Evolutionary conservation across 2,888 invertebrate species (phyloP).

Genomic region (Pyrrhosoma nymphula): DNA sequence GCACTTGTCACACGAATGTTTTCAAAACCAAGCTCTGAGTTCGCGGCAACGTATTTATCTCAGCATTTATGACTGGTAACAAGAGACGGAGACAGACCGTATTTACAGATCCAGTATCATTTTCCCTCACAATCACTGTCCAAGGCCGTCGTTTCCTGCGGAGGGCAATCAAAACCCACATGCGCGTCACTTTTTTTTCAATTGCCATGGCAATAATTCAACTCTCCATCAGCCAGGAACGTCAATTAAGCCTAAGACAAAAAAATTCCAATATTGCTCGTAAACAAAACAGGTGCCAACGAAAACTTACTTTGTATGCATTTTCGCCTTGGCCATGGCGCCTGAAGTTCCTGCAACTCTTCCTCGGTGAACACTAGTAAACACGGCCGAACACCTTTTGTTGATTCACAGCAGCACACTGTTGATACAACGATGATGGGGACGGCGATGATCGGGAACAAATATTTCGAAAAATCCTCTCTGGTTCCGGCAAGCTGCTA

Average conservation of each 20-base stretch:
- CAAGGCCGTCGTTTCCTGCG: not conserved
- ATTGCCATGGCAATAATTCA: not conserved
- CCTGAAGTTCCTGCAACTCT: not conserved
- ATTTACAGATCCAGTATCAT: not conserved
- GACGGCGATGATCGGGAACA: not conserved
- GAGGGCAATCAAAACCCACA: not conserved
- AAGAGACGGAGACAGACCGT: not conserved
- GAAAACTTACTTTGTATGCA: conserved; percentile 29
- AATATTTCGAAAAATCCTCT: not conserved
- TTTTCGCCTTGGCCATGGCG: conserved; percentile 39
- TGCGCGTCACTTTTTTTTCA: not conserved
- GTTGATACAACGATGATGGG: not conserved
- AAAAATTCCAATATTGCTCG: not conserved
- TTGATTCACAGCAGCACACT: not conserved
- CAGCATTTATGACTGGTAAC: no score
- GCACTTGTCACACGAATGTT: no score
- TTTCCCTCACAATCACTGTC: not conserved
- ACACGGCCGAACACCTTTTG: not conserved
- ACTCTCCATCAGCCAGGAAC: not conserved
- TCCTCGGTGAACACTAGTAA: not conserved
- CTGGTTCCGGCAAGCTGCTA: not conserved
- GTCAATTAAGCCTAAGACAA: not conserved
- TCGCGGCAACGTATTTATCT: no score
- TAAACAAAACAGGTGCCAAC: not conserved
- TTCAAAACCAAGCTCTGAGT: no score